These are phyloP conservation scores for Phallusia fumigata DNA, from an alignment of 23 tunicate species.

Conservation along the genomic window DNA sequence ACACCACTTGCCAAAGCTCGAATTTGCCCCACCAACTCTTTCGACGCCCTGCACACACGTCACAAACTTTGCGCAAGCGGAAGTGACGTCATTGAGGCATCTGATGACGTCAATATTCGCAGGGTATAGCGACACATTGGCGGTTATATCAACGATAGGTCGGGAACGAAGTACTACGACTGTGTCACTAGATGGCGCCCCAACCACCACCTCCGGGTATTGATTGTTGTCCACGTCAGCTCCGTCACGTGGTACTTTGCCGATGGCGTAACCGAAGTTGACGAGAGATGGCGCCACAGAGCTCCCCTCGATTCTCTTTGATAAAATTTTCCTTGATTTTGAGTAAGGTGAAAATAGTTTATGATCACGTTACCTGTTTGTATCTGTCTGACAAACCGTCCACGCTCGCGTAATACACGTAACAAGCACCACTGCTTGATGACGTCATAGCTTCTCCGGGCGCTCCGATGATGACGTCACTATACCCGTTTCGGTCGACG, in stretches of 20 bases:
- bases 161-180: background rate
- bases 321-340: background rate
- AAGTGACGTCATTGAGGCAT: background rate
- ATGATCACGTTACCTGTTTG: constrained; percentile 22
- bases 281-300: constrained; percentile 4
- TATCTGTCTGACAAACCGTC: constrained; percentile 11
- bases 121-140: too few species aligned
- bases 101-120: background rate
- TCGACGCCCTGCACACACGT: too few species aligned
- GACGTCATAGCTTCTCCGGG: constrained; percentile 19
- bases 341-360: background rate
- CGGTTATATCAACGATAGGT: too few species aligned
- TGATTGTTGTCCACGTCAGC: constrained; percentile 7
- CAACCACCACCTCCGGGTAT: too few species aligned
- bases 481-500: constrained; percentile 30
- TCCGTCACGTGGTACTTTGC: background rate
- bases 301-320: constrained; percentile 9
- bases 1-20: too few species aligned
- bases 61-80: too few species aligned
- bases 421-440: constrained; percentile 26
- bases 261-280: constrained; percentile 12
- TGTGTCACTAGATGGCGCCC: too few species aligned
- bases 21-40: too few species aligned
- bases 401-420: constrained; percentile 21
- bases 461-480: constrained; percentile 42